A percentile compares a stretch with the other conserved stretches of the same genome.
Evolutionary conservation across 2,797 vertebrate species (phyloP).

Genomic region (Anolis apletophallus): DNA sequence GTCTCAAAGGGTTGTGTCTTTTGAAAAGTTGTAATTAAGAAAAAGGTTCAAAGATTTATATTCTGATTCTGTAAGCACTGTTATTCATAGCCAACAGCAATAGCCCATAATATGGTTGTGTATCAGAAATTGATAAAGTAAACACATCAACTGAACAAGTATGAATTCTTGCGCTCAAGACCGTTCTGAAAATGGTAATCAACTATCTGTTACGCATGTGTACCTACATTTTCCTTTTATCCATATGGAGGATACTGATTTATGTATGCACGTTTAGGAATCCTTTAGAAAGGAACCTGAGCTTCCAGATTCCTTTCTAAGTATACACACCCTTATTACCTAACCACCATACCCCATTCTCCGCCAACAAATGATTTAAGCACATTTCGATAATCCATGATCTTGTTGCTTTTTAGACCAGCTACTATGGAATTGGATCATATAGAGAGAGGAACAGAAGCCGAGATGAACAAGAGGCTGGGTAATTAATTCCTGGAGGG

Average conservation of each 20-base stretch:
- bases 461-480: constrained; percentile 15
- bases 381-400: constrained; percentile 42
- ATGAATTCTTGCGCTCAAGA: not conserved
- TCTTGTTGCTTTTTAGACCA: constrained; percentile 20
- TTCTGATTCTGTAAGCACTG: not conserved
- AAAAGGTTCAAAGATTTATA: not conserved
- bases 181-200: not conserved
- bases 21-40: not conserved
- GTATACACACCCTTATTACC: not conserved
- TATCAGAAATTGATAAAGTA: not conserved
- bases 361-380: not conserved
- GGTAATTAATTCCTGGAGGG: constrained; percentile 30
- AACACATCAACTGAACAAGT: not conserved
- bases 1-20: not conserved
- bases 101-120: not conserved
- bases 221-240: not conserved
- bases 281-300: no score
- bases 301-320: not conserved
- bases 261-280: not conserved
- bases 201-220: not conserved
- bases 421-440: constrained; percentile 28
- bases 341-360: not conserved
- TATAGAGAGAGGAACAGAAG: constrained; percentile 27
- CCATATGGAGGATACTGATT: not conserved
- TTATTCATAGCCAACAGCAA: constrained; percentile 9